These are phyloP conservation scores for Ceramica pisi DNA, from an alignment of 2,888 invertebrate species.

Conservation along the genomic window DNA sequence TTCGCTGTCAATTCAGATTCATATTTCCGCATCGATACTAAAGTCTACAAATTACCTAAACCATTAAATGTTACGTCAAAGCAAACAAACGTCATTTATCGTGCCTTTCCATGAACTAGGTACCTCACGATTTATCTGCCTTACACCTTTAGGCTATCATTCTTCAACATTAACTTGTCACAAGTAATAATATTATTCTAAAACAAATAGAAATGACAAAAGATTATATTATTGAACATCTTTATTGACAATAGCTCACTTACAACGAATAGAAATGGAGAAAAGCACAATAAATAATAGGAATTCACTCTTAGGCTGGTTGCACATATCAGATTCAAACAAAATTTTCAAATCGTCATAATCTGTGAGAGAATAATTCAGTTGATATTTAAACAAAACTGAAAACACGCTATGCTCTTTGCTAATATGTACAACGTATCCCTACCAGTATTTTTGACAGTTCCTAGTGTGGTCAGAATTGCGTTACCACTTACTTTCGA, in stretches of 20 bases:
- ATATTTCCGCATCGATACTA: constrained; percentile 8
- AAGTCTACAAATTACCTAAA: constrained; percentile 18
- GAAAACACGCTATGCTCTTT: not conserved
- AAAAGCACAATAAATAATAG: constrained; percentile 38
- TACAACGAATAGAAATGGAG: constrained; percentile 31
- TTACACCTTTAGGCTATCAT: constrained; percentile 38
- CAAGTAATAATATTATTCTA: constrained; percentile 49
- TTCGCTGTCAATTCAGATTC: constrained; percentile 7
- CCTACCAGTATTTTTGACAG: no score
- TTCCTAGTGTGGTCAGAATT: no score
- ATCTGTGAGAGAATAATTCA: not conserved
- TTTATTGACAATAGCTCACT: constrained; percentile 47
- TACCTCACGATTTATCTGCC: constrained; percentile 24
- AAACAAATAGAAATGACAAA: constrained; percentile 45
- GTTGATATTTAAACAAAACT: not conserved
- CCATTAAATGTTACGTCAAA: constrained; percentile 32
- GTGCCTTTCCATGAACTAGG: not conserved
- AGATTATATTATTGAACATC: constrained; percentile 33
- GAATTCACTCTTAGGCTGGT: constrained; percentile 22
- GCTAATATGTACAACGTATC: no score
- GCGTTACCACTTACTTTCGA: no score
- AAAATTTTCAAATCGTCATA: not conserved
- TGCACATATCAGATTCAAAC: not conserved
- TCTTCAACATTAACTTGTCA: constrained; percentile 51
- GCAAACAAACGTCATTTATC: constrained; percentile 28